phyloP scores from a whole-genome alignment of 2,888 invertebrate species.

The Allygus modestus region DNA sequence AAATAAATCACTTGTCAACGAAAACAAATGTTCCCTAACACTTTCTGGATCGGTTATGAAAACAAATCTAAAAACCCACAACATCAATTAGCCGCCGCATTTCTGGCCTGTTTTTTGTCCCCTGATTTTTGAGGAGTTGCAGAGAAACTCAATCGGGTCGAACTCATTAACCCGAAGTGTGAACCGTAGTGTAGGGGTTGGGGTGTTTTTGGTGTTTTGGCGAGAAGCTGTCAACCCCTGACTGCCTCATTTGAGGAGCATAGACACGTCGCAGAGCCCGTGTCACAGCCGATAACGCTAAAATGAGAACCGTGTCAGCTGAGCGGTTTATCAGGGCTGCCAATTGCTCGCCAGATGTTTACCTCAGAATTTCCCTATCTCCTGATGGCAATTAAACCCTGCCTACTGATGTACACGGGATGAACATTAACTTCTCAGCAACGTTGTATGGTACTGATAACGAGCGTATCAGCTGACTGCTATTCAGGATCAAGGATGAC shows the following conservation, averaged over 20 bases:
- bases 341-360: conserved; percentile 54
- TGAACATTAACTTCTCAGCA: conserved; percentile 22
- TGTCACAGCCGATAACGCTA: conserved; percentile 37
- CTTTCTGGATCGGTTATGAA: conserved; percentile 44
- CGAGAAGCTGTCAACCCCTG: conserved; percentile 43
- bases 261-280: conserved; percentile 48
- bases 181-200: conserved; percentile 12
- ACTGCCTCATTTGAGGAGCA: conserved; percentile 23
- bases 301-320: conserved; percentile 57
- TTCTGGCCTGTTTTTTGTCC: background rate
- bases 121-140: conserved; percentile 30
- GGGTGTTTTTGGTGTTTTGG: conserved; percentile 30
- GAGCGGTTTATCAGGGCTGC: conserved; percentile 49
- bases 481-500: no score
- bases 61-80: conserved; percentile 25
- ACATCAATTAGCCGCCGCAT: conserved; percentile 18
- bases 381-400: conserved; percentile 35
- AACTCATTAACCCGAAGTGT: conserved; percentile 57
- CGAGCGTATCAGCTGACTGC: background rate
- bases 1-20: background rate
- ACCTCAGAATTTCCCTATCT: conserved; percentile 47
- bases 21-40: conserved; percentile 32
- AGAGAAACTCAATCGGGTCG: conserved; percentile 26
- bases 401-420: conserved; percentile 22
- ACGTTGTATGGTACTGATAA: background rate